phyloP scores from a whole-genome alignment of 92 coral and sea anemone species.

The Paramuricea clavata region DNA sequence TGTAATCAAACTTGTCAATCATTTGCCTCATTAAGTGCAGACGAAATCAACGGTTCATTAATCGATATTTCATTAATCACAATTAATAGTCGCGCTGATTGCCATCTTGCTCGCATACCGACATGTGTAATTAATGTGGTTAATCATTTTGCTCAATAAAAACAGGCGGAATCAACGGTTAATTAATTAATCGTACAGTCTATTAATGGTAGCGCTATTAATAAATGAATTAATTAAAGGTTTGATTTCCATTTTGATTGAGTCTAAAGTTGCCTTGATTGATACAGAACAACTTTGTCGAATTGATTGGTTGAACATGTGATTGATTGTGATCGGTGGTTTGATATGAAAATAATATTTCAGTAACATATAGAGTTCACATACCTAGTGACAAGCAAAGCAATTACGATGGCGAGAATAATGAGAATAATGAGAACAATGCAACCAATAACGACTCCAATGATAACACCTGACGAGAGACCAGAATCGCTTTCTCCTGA shows the following conservation, averaged over 20 bases:
- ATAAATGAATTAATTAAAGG: no score
- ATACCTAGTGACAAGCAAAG: conserved; percentile 51
- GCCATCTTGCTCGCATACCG: no score
- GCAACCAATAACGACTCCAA: conserved; percentile 42
- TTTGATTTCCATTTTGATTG: no score
- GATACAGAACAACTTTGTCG: not conserved
- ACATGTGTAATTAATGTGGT: no score
- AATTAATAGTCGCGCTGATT: not conserved
- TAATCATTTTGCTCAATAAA: no score
- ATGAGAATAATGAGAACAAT: conserved; percentile 10
- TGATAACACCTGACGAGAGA: conserved; percentile 57
- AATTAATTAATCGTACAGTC: no score
- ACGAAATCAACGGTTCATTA: not conserved
- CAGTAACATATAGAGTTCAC: not conserved
- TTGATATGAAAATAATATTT: not conserved
- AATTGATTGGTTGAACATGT: conserved; percentile 19
- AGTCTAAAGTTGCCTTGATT: no score
- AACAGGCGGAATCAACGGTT: no score
- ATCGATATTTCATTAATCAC: not conserved
- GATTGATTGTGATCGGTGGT: not conserved
- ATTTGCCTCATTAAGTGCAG: not conserved
- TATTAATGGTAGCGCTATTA: no score
- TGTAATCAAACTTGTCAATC: not conserved
- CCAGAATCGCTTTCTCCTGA: conserved; percentile 34
- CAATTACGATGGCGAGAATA: conserved; percentile 28